Evolutionary conservation across 1,140 invertebrate species (phyloP), one percentile per base, ranked within the genome.

Genomic region (Campoletis sonorensis): DNA sequence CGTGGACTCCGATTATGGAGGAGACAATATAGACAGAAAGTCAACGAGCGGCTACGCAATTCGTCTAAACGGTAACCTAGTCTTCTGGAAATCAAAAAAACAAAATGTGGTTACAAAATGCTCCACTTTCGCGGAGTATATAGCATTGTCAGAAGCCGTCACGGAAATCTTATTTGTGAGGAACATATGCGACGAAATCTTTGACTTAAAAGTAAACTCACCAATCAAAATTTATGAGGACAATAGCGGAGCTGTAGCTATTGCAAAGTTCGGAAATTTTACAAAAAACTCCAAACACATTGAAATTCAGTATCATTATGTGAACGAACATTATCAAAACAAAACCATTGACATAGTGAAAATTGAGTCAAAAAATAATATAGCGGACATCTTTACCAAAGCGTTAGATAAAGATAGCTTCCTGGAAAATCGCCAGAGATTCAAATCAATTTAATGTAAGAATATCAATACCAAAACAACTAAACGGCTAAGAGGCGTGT

Each of bases 241-340:
- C 61, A 79, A 79, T 18, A 30, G 26, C 21, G 77, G 58, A 13
- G 77, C 77, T 3, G 68, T 79, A 15, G 67, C n/a, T 61, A 79
- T 79, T 30, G 37, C 58, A 40, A 79, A 79, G 40, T 79, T 67
- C 68, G 58, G 77, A n/a, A 79, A 79, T 33, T 26, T 79, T 23
- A 79, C 77, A 16, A 79, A 79, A 79, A 79, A 79, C 26, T 79
- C 77, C 16, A 79, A 79, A 49, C 67, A 79, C 37, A 79, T 79
- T 40, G 77, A 68, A 68, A 79, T 64, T 23, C 77, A 79, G 30
- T 79, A 79, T 37, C 77, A 79, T 45, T 79, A 15, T 79, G 37
- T 79, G 21, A 79, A 79, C 49, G 77, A 79, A 64, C 67, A 79
- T 40, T 67, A 79, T 37, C 15, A 64, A 30, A 67, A 64, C 3